Evolutionary conservation across 2,888 invertebrate species (phyloP).

Genomic region (Pollenia labialis): DNA sequence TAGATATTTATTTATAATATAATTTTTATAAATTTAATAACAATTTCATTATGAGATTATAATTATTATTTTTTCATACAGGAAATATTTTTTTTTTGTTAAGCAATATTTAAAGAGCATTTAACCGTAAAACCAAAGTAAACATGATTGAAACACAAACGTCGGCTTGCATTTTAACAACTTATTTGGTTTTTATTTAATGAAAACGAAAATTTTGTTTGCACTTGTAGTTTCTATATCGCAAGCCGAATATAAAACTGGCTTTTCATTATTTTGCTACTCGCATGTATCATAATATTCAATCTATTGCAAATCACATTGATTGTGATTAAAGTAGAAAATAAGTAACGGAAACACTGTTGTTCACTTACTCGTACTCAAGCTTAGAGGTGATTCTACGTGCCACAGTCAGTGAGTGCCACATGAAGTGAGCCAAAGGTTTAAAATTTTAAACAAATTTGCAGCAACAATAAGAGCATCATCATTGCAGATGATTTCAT

Average conservation of each 20-base stretch:
- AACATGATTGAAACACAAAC: constrained; percentile 17
- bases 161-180: background rate
- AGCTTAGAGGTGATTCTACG: constrained; percentile 37
- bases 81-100: background rate
- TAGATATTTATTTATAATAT: constrained; percentile 15
- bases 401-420: constrained; percentile 17
- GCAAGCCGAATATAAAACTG: background rate
- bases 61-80: background rate
- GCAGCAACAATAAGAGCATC: constrained; percentile 8
- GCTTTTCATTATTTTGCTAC: constrained; percentile 11
- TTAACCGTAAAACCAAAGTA: constrained; percentile 56
- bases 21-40: background rate
- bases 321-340: constrained; percentile 20
- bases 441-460: constrained; percentile 37
- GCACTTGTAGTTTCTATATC: background rate
- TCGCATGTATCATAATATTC: background rate
- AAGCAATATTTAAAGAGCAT: constrained; percentile 41
- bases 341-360: background rate
- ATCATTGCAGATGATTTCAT: constrained; percentile 53
- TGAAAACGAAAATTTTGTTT: background rate
- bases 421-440: constrained; percentile 18
- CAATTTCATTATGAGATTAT: background rate
- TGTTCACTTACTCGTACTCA: background rate
- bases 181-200: constrained; percentile 2
- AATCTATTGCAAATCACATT: constrained; percentile 20